Evolutionary conservation across 2,113 vertebrate species (phyloP), one percentile per base, ranked within the genome.

Genomic region (Ondatra zibethicus): DNA sequence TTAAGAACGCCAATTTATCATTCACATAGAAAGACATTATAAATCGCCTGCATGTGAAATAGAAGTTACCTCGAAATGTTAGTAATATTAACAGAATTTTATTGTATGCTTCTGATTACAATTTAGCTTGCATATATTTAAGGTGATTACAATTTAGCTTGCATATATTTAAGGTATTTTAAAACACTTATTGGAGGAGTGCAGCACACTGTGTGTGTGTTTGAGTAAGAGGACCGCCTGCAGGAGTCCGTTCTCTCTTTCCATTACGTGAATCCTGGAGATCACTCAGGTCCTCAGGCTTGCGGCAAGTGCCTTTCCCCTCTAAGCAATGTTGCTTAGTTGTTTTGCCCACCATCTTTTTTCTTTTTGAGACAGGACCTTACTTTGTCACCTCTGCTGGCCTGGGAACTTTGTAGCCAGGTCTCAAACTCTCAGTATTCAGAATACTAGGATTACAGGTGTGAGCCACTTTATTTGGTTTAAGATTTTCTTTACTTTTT

Each of bases 91-190:
- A 90, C 4, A 19, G 33, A 63, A 92, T 93, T 89, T 96, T 88
- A 88, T 89, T 91, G 75, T 84, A 65, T 78, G 42, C 6, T 97
- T 97, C 76, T 82, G 63, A 94, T 27, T 78, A 19, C 21, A 96
- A n/a, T 93, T 94, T 93, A 78, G 25, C 39, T 70, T 85, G 27
- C 9, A 50, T 63, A 36, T 47, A 88, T 65, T 84, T 88, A 85
- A n/a, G 58, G 5, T 70, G 63, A 94, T 27, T 78, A 19, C 21
- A 96, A n/a, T 93, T 94, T 93, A 78, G 25, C 39, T 70, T 85
- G 27, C 9, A 50, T 63, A 36, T 47, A 88, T 65, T 84, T 88
- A 85, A n/a, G 58, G 5, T 70, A 8, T 68, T 86, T 66, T 12
- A 50, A 86, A 68, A 50, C 21, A 42, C 65, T 63, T 84, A 63